Evolutionary conservation across 92 coral and sea anemone genomes (phyloP).

Genomic region (Micromussa lordhowensis): DNA sequence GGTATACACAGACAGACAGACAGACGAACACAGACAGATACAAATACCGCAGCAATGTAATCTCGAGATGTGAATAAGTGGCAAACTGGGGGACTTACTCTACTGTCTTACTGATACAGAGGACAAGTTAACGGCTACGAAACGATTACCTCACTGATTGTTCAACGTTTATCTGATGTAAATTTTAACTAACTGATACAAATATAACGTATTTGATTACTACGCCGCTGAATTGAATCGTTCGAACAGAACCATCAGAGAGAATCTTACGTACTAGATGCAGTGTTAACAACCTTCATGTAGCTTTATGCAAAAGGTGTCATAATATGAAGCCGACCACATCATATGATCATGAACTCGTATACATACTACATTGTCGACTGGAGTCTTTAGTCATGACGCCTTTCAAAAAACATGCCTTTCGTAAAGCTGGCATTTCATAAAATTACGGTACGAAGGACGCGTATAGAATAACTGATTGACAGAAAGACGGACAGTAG

Average conservation of each 20-base stretch:
- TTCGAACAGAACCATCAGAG: neutral
- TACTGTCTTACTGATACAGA: neutral
- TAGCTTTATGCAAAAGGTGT: neutral
- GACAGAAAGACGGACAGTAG: neutral
- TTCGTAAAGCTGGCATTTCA: no score
- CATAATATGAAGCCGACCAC: neutral
- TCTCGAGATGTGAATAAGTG: neutral
- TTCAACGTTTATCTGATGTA: neutral
- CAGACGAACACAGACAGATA: neutral
- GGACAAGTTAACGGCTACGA: neutral
- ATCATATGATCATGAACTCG: neutral
- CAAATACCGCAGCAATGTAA: neutral
- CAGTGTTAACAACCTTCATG: no score
- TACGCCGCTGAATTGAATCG: neutral
- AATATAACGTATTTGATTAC: neutral
- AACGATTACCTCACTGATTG: neutral
- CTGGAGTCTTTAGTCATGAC: neutral
- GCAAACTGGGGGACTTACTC: neutral
- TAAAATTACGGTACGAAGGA: neutral
- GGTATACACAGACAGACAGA: neutral
- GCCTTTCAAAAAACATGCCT: no score
- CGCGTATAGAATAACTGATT: neutral
- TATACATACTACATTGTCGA: neutral
- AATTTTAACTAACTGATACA: neutral
- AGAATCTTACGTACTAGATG: neutral